Evolutionary conservation across 2,113 vertebrate species (phyloP).

Genomic region (Taurulus bubalis): DNA sequence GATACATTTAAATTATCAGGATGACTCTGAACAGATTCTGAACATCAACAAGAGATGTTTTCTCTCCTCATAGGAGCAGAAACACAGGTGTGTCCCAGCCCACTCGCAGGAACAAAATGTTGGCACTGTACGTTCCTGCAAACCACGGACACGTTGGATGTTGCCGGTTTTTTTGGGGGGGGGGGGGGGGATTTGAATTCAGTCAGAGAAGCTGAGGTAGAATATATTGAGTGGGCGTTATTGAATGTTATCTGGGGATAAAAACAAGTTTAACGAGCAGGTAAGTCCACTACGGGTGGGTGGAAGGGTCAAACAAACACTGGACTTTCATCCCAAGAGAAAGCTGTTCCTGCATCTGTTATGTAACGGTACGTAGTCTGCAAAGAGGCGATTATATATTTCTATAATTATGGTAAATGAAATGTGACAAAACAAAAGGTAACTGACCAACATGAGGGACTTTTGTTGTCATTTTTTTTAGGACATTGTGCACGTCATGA

Average conservation of each 20-base stretch:
- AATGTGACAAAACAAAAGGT: background rate
- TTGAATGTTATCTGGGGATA: background rate
- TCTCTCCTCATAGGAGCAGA: background rate
- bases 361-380: too few relatives aligned
- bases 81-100: background rate
- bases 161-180: background rate
- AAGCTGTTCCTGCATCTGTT: too few relatives aligned
- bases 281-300: background rate
- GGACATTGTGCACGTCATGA: too few relatives aligned
- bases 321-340: background rate
- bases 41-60: background rate
- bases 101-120: background rate
- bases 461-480: background rate
- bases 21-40: background rate
- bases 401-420: too few relatives aligned
- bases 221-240: background rate
- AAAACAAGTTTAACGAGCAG: background rate
- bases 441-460: background rate
- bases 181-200: background rate
- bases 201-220: background rate
- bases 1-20: background rate
- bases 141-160: background rate
- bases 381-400: background rate
- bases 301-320: background rate
- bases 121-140: background rate